A percentile compares a stretch with the other conserved stretches of the same genome.
Conservation (phyloP, 2,797 vertebrate genomes). For the Chloroceryle amazona region DNA sequence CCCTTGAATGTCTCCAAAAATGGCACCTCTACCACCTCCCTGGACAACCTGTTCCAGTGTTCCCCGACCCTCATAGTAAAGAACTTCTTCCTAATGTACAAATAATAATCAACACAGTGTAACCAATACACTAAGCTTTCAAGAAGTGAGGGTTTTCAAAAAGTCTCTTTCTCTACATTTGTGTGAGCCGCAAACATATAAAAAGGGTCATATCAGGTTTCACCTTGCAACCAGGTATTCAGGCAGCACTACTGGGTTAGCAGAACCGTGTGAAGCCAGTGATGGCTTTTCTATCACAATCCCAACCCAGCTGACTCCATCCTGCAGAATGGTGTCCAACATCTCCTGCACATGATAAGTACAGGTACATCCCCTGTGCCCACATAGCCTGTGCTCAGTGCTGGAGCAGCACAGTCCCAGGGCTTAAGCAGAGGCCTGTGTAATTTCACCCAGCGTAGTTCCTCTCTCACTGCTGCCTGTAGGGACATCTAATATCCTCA, state of each 20-base stretch:
- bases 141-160: neutral
- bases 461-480: neutral
- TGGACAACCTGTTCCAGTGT: too few species aligned
- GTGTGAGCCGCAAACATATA: neutral
- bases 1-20: too few species aligned
- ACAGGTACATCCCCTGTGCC: neutral
- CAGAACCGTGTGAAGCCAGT: neutral
- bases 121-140: neutral
- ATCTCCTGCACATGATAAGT: neutral
- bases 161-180: rapidly evolving
- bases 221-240: neutral
- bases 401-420: neutral
- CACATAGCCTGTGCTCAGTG: rapidly evolving
- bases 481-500: rapidly evolving
- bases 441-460: neutral
- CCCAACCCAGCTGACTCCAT: neutral
- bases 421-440: neutral
- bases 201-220: neutral
- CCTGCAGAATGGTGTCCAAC: neutral
- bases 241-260: neutral
- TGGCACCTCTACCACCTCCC: too few species aligned
- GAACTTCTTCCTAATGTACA: too few species aligned
- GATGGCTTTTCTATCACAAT: neutral
- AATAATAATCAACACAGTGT: neutral
- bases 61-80: too few species aligned